phyloP scores from a whole-genome alignment of 1,140 invertebrate genomes.

The Drosophila insularis region DNA sequence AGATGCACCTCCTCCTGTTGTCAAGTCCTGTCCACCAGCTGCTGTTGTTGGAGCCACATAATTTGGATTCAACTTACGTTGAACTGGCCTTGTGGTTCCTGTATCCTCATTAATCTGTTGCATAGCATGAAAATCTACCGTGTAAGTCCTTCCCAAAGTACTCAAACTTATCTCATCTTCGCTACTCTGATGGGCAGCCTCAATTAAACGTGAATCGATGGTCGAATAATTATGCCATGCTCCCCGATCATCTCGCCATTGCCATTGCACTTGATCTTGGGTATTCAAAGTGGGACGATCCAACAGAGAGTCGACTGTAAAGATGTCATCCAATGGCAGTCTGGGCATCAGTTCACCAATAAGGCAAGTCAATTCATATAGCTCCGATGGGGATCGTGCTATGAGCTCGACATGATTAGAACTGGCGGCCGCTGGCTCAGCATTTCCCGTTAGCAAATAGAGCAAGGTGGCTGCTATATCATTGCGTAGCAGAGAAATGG shows the following conservation, averaged over 20 bases:
- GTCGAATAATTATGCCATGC: constrained; percentile 87
- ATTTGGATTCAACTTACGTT: constrained; percentile 85
- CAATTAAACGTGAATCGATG: constrained; percentile 86
- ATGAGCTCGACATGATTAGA: constrained; percentile 90
- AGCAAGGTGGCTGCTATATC: constrained; percentile 97
- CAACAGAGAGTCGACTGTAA: constrained; percentile 94
- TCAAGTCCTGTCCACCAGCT: constrained; percentile 67
- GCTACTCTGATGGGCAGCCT: constrained; percentile 95
- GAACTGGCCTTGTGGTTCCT: constrained; percentile 95
- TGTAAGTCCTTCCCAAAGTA: constrained; percentile 95
- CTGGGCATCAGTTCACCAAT: constrained; percentile 98
- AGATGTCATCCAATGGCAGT: constrained; percentile 96
- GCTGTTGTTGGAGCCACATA: constrained; percentile 57
- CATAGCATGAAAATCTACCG: constrained; percentile 97
- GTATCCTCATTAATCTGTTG: constrained; percentile 99
- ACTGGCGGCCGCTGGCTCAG: constrained; percentile 83
- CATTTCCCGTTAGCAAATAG: constrained; percentile 94
- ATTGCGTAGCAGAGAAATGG: constrained; percentile 94
- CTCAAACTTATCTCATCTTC: constrained; percentile 97
- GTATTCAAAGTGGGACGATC: constrained; percentile 87
- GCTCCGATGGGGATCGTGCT: constrained; percentile 94
- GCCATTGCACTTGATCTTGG: constrained; percentile 95
- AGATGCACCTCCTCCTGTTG: constrained; percentile 13
- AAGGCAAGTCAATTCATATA: constrained; percentile 97
- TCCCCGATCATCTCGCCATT: constrained; percentile 98